Evolutionary conservation across 2,797 vertebrate species (phyloP), one percentile per base, ranked within the genome.

Genomic region (Melanotaenia nigrans): DNA sequence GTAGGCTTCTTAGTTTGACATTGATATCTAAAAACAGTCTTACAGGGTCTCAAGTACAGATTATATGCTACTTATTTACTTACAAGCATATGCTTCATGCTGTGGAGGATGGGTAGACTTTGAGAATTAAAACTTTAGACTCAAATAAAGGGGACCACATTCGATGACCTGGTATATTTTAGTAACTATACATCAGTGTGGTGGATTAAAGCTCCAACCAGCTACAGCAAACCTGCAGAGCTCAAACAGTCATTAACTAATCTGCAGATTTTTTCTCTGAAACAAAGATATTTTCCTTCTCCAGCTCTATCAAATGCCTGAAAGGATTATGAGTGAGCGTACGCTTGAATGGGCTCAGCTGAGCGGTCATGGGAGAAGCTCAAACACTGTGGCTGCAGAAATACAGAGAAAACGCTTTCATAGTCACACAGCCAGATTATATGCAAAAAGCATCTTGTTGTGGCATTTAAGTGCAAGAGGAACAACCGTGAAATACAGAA

Each of bases 281-380:
- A 78, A 73, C 72, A 74, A 63, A 78, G 61, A 62, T 68, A 58
- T 85, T 84, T 79, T 56, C 63, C 68, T 64, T 20, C 61, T 83
- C 24, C 58, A 62, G 74, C 85, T 73, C 75, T 16, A 11, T 61
- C 61, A 73, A 79, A 90, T 77, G 76, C 78, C 83, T 90, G 86
- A 90, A 63, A 60, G 89, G 89, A 94, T 93, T 91, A 93, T 33
- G 64, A 73, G 35, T 18, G 36, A 53, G 68, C 60, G 71, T 67
- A 60, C 42, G 60, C 66, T 78, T 56, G 58, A 53, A 78, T 51
- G 66, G 59, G 64, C 88, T 91, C 84, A 77, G 86, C 81, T 81
- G 83, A 86, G 66, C 54, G 72, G 87, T 90, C 85, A 90, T 61
- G 86, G 80, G 86, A 77, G 83, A 75, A 81, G 65, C 73, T 77